A percentile compares a stretch with the other conserved stretches of the same genome.
Evolutionary conservation across 37 sponge, comb jelly and placozoan species (phyloP).

Genomic region (Theonella swinhoei): DNA sequence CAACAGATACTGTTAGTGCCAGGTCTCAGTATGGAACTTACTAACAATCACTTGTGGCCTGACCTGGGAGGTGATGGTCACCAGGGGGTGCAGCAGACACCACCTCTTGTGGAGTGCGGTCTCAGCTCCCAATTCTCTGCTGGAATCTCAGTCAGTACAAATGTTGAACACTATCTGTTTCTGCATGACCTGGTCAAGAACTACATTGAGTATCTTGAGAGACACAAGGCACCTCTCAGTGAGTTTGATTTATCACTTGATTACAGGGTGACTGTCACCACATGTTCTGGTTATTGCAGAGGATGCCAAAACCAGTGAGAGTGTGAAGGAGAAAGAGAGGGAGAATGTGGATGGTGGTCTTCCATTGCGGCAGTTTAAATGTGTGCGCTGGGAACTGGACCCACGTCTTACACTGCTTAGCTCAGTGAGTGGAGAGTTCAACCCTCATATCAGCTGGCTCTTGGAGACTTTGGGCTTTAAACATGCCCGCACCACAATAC

Average conservation of each 20-base stretch:
- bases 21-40: constrained; percentile 58
- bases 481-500: constrained; percentile 90
- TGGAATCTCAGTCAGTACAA: constrained; percentile 84
- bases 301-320: neutral
- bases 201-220: constrained; percentile 80
- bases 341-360: neutral
- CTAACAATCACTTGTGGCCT: constrained; percentile 88
- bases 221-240: constrained; percentile 16
- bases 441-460: constrained; percentile 92
- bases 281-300: too few relatives aligned
- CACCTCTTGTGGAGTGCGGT: constrained; percentile 75
- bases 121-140: constrained; percentile 62
- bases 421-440: constrained; percentile 78
- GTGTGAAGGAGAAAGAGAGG: neutral
- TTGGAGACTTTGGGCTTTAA: constrained; percentile 94
- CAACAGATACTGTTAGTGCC: constrained; percentile 72
- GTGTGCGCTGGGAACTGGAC: constrained; percentile 90
- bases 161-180: constrained; percentile 89
- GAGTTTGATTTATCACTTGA: too few relatives aligned
- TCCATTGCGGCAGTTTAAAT: constrained; percentile 48
- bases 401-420: constrained; percentile 83
- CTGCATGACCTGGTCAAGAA: constrained; percentile 84
- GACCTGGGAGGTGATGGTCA: neutral
- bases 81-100: neutral
- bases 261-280: too few relatives aligned